Base-by-base conservation (phyloP, 2,888 invertebrate species). In the Parthenolecanium corni region DNA sequence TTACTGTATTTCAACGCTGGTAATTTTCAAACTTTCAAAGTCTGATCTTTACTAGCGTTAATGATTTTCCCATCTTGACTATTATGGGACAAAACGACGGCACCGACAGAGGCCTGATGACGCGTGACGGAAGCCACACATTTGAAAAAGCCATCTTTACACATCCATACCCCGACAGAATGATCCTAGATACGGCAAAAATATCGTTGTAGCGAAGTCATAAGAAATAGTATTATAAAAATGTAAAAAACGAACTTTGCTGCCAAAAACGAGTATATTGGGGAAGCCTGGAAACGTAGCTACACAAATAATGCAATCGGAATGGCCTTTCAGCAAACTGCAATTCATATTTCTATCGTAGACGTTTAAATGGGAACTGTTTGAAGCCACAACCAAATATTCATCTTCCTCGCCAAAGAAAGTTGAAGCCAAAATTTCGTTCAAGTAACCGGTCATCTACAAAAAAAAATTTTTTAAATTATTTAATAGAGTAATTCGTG, bases 371-470 rank as follows among this genome's bases (percentile, higher is more conserved):
- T 92, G 87, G 65, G 80, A 78, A 69, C 92, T 93, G 73, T 98
- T 98, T 4, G 94, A 93, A 3, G 94, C 94, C 21, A 97, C 86
- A 6, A 88, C 89, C 67, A 96, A 73, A 71, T 88, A 84, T 11
- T 79, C 77, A 69, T 88, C 85, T 65, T 81, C 77, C 69, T 80
- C 77, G 36, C 67, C 67, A 14, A 67, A 51, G 23, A 52, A 31
- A 36, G 64, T 82, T 24, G 92, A 76, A 73, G 94, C 93, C 64
- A 94, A 75, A 67, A 96, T 84, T 77, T 97, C 95, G 77, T 97
- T 96, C 69, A 86, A 86, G 72, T 89, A 89, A n/a, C 97, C 97
- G 69, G 90, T 82, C 72, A 95, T 83, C 81, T 96, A 72, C 38
- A 65, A 49, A 44, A 25, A 24, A 25, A 44, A 2, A 40, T 12